Evolutionary conservation across 2,888 invertebrate species (phyloP).

Genomic region (Dryocosmus kuriphilus): DNA sequence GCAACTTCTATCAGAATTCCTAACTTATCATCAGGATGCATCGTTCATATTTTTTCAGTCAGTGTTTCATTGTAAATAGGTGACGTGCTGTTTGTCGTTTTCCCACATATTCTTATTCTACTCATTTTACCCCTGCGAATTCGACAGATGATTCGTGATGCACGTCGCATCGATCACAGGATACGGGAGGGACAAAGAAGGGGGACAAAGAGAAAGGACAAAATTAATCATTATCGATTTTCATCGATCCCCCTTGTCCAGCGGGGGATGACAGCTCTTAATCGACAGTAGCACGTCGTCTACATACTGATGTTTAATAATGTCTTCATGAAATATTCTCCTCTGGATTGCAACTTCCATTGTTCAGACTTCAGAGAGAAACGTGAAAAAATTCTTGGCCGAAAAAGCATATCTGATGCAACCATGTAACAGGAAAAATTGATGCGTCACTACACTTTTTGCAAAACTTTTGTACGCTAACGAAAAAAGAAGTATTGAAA

Average conservation of each 20-base stretch:
- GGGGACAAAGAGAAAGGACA: too few species aligned
- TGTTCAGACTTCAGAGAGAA: not conserved
- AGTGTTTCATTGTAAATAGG: not conserved
- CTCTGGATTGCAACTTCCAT: not conserved
- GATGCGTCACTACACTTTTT: not conserved
- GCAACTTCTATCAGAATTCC: not conserved
- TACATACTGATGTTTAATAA: slow-evolving; percentile 23
- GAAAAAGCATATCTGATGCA: slow-evolving; percentile 8
- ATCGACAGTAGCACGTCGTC: slow-evolving; percentile 7
- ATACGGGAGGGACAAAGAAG: slow-evolving; percentile 22
- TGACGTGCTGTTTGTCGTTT: not conserved
- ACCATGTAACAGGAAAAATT: not conserved
- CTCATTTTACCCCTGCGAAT: not conserved
- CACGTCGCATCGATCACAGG: slow-evolving; percentile 27
- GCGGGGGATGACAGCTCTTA: slow-evolving; percentile 4
- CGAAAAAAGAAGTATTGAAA: not conserved
- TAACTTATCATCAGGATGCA: not conserved
- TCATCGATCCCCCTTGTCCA: slow-evolving; percentile 23
- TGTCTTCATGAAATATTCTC: slow-evolving; percentile 20
- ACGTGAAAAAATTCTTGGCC: not conserved
- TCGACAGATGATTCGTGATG: slow-evolving; percentile 27
- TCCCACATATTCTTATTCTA: not conserved
- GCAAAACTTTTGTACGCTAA: not conserved
- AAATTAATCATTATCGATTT: slow-evolving; percentile 39
- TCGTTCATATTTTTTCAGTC: not conserved